Base-by-base conservation (phyloP, 2,113 vertebrate genomes). In the Engraulis encrasicolus region DNA sequence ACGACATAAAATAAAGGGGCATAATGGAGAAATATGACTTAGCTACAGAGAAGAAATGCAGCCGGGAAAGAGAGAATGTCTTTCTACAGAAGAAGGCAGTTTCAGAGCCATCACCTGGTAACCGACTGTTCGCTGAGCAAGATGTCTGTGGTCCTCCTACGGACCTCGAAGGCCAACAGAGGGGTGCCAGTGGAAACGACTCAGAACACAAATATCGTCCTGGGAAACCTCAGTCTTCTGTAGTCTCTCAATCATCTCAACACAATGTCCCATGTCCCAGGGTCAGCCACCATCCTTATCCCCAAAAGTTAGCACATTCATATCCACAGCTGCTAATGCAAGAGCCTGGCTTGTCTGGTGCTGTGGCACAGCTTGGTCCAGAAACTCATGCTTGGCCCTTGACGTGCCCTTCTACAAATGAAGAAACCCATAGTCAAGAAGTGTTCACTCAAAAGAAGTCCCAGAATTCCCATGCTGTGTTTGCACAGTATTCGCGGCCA, bases 311-410 rank as follows among this genome's bases (percentile, higher is more conserved):
- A 83, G 95, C 96, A 20, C 98, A 97, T 85, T 96, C 97, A 54
- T 99, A 98, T 91, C 97, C 97, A 82, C 97, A 98, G 90, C 97
- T 96, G 91, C 96, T 97, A 9, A 95, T 97, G 90, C 95, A 96
- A 83, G 97, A 98, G 78, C 95, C 95, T 92, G 96, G 97, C 91
- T 90, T 93, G 85, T 96, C 97, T 87, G 96, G 95, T 92, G 94
- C 92, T 91, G 98, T 98, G 93, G 96, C 97, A 74, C 97, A 97
- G 83, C 96, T 97, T 85, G 96, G 96, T 86, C 93, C 98, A 3
- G 98, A 99, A 92, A 94, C 96, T 81, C 96, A 96, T 78, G 96
- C 96, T 0, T 99, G 98, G 97, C 96, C 95, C 2, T 98, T 98
- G 91, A 95, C 95, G 9, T 91, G 95, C 17, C 91, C 95, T 90